A percentile compares a stretch with the other conserved stretches of the same genome.
phyloP scores from a whole-genome alignment of 2,888 invertebrate species.

The Clitarchus hookeri region DNA sequence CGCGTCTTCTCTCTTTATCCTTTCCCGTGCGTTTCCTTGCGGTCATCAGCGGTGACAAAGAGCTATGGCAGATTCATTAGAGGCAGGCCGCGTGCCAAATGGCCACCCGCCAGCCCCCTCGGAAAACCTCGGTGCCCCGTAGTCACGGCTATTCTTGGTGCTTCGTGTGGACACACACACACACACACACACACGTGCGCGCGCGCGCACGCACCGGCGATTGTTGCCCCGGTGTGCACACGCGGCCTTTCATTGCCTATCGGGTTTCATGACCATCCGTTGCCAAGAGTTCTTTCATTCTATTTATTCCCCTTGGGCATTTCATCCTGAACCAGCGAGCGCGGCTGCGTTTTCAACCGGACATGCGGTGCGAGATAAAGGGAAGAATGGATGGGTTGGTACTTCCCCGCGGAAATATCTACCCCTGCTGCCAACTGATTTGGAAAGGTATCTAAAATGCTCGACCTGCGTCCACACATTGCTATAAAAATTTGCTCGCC shows the following conservation, averaged over 20 bases:
- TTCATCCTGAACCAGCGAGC: no score
- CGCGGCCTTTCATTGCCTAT: constrained; percentile 20
- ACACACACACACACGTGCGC: no score
- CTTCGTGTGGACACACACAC: constrained; percentile 20
- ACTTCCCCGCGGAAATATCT: no score
- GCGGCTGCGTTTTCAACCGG: no score
- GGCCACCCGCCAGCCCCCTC: not conserved
- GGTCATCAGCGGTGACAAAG: constrained; percentile 30
- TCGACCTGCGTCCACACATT: no score
- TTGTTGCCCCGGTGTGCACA: not conserved
- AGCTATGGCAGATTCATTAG: constrained; percentile 31
- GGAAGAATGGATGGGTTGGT: no score
- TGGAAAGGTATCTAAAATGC: no score
- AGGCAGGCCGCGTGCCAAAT: constrained; percentile 26
- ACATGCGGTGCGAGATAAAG: no score
- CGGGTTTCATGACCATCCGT: constrained; percentile 12
- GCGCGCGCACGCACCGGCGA: not conserved
- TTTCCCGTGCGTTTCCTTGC: constrained; percentile 4
- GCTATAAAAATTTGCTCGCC: no score
- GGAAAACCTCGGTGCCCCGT: not conserved
- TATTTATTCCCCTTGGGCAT: not conserved
- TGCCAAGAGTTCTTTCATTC: not conserved
- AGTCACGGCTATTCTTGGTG: constrained; percentile 15
- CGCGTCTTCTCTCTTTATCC: not conserved
- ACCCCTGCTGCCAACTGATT: no score